Evolutionary conservation across 1,140 invertebrate genomes (phyloP), one percentile per base, ranked within the genome.

Genomic region (Dolichoris vasculosae): DNA sequence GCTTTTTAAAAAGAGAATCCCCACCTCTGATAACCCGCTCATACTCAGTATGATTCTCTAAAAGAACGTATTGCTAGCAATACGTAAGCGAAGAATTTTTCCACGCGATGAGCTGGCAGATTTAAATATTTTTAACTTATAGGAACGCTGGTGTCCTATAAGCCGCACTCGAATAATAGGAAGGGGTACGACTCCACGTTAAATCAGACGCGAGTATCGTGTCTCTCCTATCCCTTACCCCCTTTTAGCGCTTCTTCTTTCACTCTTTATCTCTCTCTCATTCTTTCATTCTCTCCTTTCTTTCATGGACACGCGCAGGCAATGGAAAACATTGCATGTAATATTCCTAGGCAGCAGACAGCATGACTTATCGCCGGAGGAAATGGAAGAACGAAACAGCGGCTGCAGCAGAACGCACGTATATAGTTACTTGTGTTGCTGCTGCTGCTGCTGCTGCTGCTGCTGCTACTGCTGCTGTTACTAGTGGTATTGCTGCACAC

Each of bases 81-180:
- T n/a, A 55, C 30, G 40, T 64, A 51, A 26, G 30, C 40, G 38
- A 13, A 17, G 75, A 78, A 69, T 79, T 69, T 67, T 78, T 32
- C 59, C 64, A 23, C 30, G 30, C 48, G 30, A 84, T 78, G 59
- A 77, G 63, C 63, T 69, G 55, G 59, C 32, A 73, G 64, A 84
- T 84, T 84, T 73, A 77, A 84, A 79, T 79, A 79, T 79, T 84
- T 84, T 79, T 71, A 84, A 84, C 59, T 30, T 76, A 84, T 51
- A 78, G 75, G 51, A 46, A 1, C 9, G 23, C n/a, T 67, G 7
- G 26, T 51, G 43, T 76, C 46, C 46, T 32, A 17, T 17, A 8
- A 4, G 64, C 20, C 30, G 32, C 17, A 46, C 46, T 55, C 20
- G 35, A 75, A 76, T 81, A 86, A 69, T 86, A 71, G 40, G 0